Conservation (phyloP, 2,888 invertebrate species). For the Microdon myrmicae region DNA sequence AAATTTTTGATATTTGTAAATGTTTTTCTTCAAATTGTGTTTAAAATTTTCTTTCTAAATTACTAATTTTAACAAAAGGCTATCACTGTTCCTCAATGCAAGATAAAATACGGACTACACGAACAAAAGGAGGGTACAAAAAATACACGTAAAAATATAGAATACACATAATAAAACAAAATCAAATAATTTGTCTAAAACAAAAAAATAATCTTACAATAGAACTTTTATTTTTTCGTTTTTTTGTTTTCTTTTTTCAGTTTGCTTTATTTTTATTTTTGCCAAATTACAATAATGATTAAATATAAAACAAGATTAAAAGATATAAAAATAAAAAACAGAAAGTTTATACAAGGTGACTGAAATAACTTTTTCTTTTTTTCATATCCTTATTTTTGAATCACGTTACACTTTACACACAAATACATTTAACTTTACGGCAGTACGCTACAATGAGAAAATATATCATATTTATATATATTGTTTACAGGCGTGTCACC, state of each 20-base stretch:
- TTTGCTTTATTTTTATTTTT: constrained; percentile 15
- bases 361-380: constrained; percentile 7
- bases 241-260: constrained; percentile 3
- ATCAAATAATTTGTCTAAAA: constrained; percentile 43
- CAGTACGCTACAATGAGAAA: constrained; percentile 19
- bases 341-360: constrained; percentile 30
- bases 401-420: constrained; percentile 25
- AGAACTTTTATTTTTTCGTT: constrained; percentile 8
- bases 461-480: constrained; percentile 5
- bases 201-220: constrained; percentile 33
- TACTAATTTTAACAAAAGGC: constrained; percentile 25
- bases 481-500: constrained; percentile 9
- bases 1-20: constrained; percentile 6
- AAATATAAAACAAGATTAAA: constrained; percentile 19
- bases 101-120: constrained; percentile 32
- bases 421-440: constrained; percentile 25
- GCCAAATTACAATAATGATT: constrained; percentile 26
- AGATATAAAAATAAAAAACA: constrained; percentile 14
- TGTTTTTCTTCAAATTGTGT: constrained; percentile 7
- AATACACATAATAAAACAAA: constrained; percentile 32
- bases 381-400: constrained; percentile 8
- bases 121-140: constrained; percentile 25
- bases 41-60: background rate
- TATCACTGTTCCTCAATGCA: constrained; percentile 42
- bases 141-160: constrained; percentile 12